Evolutionary conservation across 1,140 invertebrate genomes (phyloP).

Genomic region (Aphaenogaster floridana): DNA sequence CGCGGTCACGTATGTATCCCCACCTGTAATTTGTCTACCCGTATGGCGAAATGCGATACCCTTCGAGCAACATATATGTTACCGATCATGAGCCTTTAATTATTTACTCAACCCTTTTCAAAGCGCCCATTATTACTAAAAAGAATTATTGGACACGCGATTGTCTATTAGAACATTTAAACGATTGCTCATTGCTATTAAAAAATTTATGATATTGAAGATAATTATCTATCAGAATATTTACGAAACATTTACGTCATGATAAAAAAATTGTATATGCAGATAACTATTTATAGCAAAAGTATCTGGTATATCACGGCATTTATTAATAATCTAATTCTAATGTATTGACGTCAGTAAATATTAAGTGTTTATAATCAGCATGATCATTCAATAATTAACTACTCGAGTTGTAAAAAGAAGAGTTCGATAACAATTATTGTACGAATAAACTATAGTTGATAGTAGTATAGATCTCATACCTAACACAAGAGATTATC

Average conservation of each 20-base stretch:
- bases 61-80: slow-evolving; percentile 4
- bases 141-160: slow-evolving; percentile 25
- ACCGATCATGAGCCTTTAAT: slow-evolving; percentile 22
- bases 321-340: slow-evolving; percentile 2
- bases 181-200: background rate
- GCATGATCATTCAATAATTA: background rate
- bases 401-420: slow-evolving; percentile 7
- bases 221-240: background rate
- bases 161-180: background rate
- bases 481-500: background rate
- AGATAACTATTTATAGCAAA: background rate
- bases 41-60: slow-evolving; percentile 43
- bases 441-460: background rate
- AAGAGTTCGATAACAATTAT: background rate
- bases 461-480: background rate
- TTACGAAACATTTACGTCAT: background rate
- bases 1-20: slow-evolving; percentile 45
- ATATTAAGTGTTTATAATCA: background rate
- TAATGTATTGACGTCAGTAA: slow-evolving; percentile 15
- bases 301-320: background rate
- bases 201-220: background rate
- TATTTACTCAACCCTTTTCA: slow-evolving; percentile 25
- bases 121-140: slow-evolving; percentile 8
- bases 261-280: background rate
- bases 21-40: slow-evolving; percentile 6